Conservation (phyloP, 2,888 invertebrate species). For the Zygogramma bicolorata region DNA sequence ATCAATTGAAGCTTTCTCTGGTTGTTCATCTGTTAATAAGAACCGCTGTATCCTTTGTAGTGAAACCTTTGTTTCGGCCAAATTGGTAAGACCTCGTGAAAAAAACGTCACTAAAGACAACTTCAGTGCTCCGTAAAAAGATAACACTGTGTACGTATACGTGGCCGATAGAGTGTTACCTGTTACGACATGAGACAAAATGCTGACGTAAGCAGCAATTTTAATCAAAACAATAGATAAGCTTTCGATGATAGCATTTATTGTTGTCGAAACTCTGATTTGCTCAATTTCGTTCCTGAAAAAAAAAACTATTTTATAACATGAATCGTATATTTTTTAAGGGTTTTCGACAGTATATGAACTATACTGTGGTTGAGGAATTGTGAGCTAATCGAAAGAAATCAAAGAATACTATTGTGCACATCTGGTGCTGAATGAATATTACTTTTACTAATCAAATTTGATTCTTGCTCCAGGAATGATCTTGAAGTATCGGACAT, state of each 20-base stretch:
- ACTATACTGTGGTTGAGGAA: no score
- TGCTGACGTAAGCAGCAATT: conserved; percentile 82
- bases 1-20: background rate
- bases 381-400: no score
- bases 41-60: conserved; percentile 70
- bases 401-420: no score
- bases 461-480: no score
- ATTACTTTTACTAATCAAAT: background rate
- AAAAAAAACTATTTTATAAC: no score
- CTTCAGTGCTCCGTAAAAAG: conserved; percentile 78
- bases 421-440: background rate
- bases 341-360: no score
- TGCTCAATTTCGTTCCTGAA: conserved; percentile 77
- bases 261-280: conserved; percentile 73
- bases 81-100: conserved; percentile 74
- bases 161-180: conserved; percentile 71
- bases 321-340: no score
- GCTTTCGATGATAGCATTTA: conserved; percentile 74
- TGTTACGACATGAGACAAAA: conserved; percentile 79
- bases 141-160: conserved; percentile 80
- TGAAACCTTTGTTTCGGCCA: conserved; percentile 72
- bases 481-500: no score
- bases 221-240: conserved; percentile 83
- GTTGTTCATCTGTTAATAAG: conserved; percentile 61
- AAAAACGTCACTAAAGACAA: conserved; percentile 74